Evolutionary conservation across 2,113 vertebrate genomes (phyloP).

Genomic region (Reinhardtius hippoglossoides): DNA sequence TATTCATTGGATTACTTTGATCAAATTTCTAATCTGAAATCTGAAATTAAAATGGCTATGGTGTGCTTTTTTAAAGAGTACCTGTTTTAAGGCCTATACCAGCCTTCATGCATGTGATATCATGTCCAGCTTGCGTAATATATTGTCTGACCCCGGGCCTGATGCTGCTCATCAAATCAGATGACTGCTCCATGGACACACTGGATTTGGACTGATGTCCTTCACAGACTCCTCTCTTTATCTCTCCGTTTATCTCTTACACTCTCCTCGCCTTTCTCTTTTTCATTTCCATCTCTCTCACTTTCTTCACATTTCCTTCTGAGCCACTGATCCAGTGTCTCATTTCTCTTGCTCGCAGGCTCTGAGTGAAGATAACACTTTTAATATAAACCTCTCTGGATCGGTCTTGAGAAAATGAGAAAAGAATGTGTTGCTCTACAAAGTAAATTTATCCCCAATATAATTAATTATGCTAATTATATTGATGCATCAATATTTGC

Average conservation of each 20-base stretch:
- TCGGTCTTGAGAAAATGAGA: background rate
- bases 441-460: background rate
- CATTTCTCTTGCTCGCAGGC: slow-evolving; percentile 26
- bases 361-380: slow-evolving; percentile 40
- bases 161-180: background rate
- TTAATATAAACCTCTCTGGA: slow-evolving; percentile 29
- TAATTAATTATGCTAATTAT: background rate
- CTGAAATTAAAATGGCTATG: background rate
- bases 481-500: background rate
- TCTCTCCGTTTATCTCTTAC: slow-evolving; percentile 20
- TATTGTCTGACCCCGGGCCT: slow-evolving; percentile 13
- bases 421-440: background rate
- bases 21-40: no score
- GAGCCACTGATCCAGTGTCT: slow-evolving; percentile 16
- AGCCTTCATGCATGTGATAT: background rate
- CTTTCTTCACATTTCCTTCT: slow-evolving; percentile 21
- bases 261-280: background rate
- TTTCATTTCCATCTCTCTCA: background rate
- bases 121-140: slow-evolving; percentile 24
- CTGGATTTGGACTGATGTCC: slow-evolving; percentile 21
- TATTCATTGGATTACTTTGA: no score
- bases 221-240: slow-evolving; percentile 26
- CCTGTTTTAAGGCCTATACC: background rate
- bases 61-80: background rate
- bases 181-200: slow-evolving; percentile 19